Conservation (phyloP, 37 sponge, comb jelly and placozoan species). For the Beroe ovata region DNA sequence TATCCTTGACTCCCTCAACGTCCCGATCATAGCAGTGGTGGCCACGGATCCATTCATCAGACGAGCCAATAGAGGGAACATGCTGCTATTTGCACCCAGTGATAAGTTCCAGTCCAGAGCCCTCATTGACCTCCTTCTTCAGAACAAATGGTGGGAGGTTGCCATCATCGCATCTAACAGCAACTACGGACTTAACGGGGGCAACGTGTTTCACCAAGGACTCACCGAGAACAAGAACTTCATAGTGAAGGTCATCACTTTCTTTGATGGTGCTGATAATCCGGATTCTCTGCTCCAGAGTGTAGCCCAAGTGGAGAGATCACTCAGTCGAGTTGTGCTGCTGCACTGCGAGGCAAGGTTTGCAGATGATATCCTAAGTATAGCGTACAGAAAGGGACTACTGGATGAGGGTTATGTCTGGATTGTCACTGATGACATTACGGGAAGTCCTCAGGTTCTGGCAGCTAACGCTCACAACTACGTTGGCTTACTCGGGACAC, state of each 20-base stretch:
- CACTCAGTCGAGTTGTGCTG: not conserved
- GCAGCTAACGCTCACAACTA: not conserved
- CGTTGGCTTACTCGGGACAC: constrained; percentile 3
- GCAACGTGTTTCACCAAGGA: not conserved
- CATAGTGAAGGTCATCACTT: not conserved
- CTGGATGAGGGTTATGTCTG: constrained; percentile 22
- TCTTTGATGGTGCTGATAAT: not conserved
- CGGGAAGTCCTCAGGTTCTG: constrained; percentile 1
- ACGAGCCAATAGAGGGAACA: constrained; percentile 4
- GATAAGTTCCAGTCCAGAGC: constrained; percentile 35
- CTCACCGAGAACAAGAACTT: constrained; percentile 37
- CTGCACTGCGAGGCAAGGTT: constrained; percentile 41
- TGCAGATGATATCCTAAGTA: not conserved
- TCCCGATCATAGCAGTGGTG: constrained; percentile 18
- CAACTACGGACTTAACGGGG: constrained; percentile 32
- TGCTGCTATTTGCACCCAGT: constrained; percentile 49
- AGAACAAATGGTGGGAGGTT: constrained; percentile 26
- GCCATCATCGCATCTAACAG: constrained; percentile 46
- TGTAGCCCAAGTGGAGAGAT: not conserved
- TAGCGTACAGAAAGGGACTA: not conserved
- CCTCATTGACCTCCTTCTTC: not conserved
- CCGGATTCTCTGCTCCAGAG: not conserved
- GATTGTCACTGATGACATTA: constrained; percentile 47
- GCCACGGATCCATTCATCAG: constrained; percentile 52
- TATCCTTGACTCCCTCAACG: not conserved